Evolutionary conservation across 1,140 invertebrate genomes (phyloP), one percentile per base, ranked within the genome.

Genomic region (Drosophila santomea): DNA sequence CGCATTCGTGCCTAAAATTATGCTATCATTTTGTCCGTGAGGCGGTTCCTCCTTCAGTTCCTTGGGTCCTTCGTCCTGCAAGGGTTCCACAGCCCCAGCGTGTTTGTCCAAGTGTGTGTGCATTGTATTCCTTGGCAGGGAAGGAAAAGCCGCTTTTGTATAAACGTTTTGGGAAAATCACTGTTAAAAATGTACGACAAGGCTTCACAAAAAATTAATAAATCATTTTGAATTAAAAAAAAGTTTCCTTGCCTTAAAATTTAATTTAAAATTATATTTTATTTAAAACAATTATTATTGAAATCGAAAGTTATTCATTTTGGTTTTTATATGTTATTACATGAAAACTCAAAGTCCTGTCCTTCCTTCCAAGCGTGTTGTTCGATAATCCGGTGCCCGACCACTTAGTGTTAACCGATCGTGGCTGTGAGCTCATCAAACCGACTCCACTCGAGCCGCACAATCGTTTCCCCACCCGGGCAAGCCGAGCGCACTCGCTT

Each of bases 1-100:
- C 80, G 83, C 83, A 86, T 89, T 83, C 84, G 84, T 89, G 84
- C 80, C 83, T 88, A 89, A 88, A 88, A 88, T 89, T 88, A 88
- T 88, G 83, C 83, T 88, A 89, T 83, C 79, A 83, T 83, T 88
- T 86, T 76, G 75, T 88, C 74, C 83, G 83, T 86, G 79, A 38
- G 83, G 47, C 64, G 63, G 72, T 69, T n/a, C n/a, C n/a, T n/a
- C n/a, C n/a, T 59, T 74, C 64, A 60, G 78, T 79, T 74, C 66
- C 32, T 32, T 8, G 8, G 32, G 2, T 32, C 32, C 32, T 32
- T 32, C 3, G 60, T 71, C 72, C 59, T 74, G 59, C 67, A 62
- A 52, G 58, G 56, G 32, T 56, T 57, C 28, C 23, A 23, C 44
- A 52, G 28, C 17, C 20, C 25, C 58, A 43, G 28, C 60, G 44